Percentiles rank a stretch among this genome's conserved stretches.
phyloP scores from a whole-genome alignment of 2,797 vertebrate species.

The Acanthornis magna region DNA sequence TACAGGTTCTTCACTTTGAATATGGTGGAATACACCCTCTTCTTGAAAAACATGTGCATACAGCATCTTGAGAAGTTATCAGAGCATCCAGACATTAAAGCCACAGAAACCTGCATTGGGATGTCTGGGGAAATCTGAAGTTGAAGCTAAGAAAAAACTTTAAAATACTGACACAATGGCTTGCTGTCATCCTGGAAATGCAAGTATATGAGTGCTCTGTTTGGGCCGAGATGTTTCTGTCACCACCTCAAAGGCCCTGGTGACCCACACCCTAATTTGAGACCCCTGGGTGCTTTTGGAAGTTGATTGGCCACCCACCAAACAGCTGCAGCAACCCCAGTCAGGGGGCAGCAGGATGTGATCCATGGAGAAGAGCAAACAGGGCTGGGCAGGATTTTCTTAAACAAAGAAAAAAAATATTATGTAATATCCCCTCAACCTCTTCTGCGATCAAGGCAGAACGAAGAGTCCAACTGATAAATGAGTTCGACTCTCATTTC shows the following conservation, averaged over 20 bases:
- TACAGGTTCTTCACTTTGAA: not conserved
- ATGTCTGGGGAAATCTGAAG: not conserved
- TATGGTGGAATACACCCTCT: not conserved
- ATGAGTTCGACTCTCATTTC: not conserved
- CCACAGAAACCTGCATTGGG: not conserved
- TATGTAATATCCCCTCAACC: not conserved
- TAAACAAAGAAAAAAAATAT: not conserved
- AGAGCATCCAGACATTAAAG: not conserved
- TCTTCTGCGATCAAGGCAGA: not conserved
- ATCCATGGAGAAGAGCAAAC: not conserved
- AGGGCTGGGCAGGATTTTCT: not conserved
- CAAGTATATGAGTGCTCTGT: fast-evolving
- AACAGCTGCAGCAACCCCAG: not conserved
- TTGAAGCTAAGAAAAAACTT: not conserved
- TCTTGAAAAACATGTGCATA: not conserved
- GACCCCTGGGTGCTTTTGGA: fast-evolving
- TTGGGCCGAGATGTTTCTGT: not conserved
- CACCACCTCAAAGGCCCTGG: not conserved
- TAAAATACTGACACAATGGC: not conserved
- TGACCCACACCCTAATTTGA: not conserved
- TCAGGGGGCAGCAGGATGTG: not conserved
- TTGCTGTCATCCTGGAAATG: not conserved
- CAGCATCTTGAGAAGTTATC: not conserved
- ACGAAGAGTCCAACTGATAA: not conserved
- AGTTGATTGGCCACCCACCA: fast-evolving